A percentile compares a stretch with the other conserved stretches of the same genome.
Evolutionary conservation across 2,113 vertebrate species (phyloP).

Genomic region (Syngnathus scovelli): DNA sequence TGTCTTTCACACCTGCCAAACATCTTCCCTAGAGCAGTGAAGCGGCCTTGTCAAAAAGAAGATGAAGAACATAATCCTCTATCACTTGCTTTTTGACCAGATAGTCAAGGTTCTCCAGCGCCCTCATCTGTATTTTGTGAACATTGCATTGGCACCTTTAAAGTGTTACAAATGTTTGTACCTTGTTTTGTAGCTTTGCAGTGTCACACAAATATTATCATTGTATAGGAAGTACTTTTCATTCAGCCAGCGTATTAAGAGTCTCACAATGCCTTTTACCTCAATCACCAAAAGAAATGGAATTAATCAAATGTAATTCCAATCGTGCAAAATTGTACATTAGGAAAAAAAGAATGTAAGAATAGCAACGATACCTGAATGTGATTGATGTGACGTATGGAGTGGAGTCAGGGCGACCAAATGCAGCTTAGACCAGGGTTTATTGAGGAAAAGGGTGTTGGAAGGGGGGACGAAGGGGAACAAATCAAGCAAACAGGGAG

Average conservation of each 20-base stretch:
- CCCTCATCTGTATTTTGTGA: conserved; percentile 24
- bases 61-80: conserved; percentile 2
- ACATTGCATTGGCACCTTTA: conserved; percentile 14
- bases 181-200: too few species aligned
- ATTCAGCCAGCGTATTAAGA: neutral
- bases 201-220: neutral
- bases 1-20: conserved; percentile 14
- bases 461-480: too few species aligned
- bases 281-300: neutral
- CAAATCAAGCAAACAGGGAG: too few species aligned
- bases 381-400: neutral
- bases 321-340: neutral
- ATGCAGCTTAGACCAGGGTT: too few species aligned
- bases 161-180: too few species aligned
- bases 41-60: conserved; percentile 3
- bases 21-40: conserved; percentile 8
- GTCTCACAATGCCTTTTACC: neutral
- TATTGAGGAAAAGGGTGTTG: too few species aligned
- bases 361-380: neutral
- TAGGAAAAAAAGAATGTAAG: neutral
- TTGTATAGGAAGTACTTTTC: neutral
- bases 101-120: conserved; percentile 34
- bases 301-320: neutral
- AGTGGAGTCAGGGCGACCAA: too few species aligned
- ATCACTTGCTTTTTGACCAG: conserved; percentile 6